Evolutionary conservation across 2,888 invertebrate genomes (phyloP), one percentile per base, ranked within the genome.

Genomic region (Calliscelio sp.): DNA sequence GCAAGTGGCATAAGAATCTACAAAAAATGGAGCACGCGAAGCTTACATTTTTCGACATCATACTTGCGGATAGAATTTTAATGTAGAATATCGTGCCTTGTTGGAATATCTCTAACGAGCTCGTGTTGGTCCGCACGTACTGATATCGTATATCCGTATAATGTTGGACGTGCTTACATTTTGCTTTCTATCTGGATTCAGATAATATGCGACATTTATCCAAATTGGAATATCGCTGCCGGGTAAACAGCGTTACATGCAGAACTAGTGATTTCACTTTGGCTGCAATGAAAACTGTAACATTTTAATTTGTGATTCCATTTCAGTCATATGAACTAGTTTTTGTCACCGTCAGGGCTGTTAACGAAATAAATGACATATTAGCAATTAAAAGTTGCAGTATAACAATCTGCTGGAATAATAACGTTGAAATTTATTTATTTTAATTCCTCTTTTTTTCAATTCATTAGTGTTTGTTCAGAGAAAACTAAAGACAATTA

Each of bases 121-220:
- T 28, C 59, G 66, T 65, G 70, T 66, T 20, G 66, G 70, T 78
- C 77, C 18, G 75, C 81, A 75, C 85, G 79, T 79, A 55, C 74
- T 71, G 78, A 85, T 85, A 85, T 63, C 78, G 70, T 78, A 74
- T 70, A 79, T 79, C 74, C 63, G 80, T 74, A 68, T 81, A 74
- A 68, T 68, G 63, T 70, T 79, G 70, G 51, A 85, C 81, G 78
- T 81, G 74, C 79, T 85, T 85, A 79, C 73, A 70, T 81, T 66
- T 66, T 74, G 78, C 78, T 73, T 85, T 79, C 79, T 81, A 81
- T 85, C 75, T 85, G 28, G 59, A 85, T 81, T 65, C 78, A 81
- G 74, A 85, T 81, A 85, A 78, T 85, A 75, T 68, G 78, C 73
- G 75, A 80, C 80, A 81, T 81, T 84, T 81, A 84, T 84, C 73